Conservation (phyloP, 2,113 vertebrate species). For the Actenoides lindsayi region DNA sequence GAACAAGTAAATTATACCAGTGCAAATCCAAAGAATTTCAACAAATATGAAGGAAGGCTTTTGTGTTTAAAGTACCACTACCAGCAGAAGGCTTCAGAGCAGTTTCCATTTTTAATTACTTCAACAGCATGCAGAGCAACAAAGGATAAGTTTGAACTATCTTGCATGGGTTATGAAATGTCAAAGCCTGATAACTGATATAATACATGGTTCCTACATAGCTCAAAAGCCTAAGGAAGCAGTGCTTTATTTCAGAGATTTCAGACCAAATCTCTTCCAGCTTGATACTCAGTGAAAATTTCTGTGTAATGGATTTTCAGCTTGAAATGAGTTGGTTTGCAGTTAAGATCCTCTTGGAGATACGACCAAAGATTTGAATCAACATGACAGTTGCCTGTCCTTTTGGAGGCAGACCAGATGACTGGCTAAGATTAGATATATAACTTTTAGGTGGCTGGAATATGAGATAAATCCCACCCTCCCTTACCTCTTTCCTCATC, state of each 20-base stretch:
- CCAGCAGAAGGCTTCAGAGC: not conserved
- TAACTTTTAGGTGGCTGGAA: not conserved
- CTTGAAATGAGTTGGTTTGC: slow-evolving; percentile 16
- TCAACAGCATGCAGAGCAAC: not conserved
- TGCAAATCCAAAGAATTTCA: not conserved
- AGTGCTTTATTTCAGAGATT: slow-evolving; percentile 6
- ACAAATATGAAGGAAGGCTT: not conserved
- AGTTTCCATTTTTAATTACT: slow-evolving; percentile 34
- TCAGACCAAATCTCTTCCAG: not conserved
- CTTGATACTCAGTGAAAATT: slow-evolving; percentile 20
- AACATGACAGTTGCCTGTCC: slow-evolving; percentile 29
- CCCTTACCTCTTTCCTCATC: not conserved
- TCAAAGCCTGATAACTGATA: not conserved
- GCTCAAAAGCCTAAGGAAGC: not conserved
- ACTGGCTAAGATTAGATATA: slow-evolving; percentile 33
- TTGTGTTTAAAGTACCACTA: not conserved
- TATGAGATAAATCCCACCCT: slow-evolving; percentile 13
- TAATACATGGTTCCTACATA: not conserved
- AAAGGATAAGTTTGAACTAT: not conserved
- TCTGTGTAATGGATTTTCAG: slow-evolving; percentile 23
- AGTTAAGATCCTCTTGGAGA: not conserved
- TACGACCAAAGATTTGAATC: slow-evolving; percentile 19
- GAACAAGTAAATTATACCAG: not conserved
- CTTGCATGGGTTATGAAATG: not conserved
- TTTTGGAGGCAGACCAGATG: slow-evolving; percentile 5